A percentile compares a stretch with the other conserved stretches of the same genome.
Evolutionary conservation across 2,888 invertebrate species (phyloP).

Genomic region (Pyralis farinalis): DNA sequence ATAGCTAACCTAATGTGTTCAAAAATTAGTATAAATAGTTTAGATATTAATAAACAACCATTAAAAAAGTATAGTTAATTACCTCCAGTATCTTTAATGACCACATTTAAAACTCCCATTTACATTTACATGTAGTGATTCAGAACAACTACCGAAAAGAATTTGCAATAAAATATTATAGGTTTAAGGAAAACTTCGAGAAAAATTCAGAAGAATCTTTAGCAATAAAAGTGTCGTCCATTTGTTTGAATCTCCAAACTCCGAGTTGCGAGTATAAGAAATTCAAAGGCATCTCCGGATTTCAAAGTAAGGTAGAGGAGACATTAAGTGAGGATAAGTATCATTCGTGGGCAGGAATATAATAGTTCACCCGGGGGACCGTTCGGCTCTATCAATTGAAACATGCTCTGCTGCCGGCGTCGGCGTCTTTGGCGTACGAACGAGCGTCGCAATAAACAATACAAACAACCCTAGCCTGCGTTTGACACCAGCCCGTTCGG

Average conservation of each 20-base stretch:
- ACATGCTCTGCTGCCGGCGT: constrained; percentile 53
- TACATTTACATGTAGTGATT: too few relatives aligned
- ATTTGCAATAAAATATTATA: too few relatives aligned
- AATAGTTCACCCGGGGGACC: constrained; percentile 48
- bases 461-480: constrained; percentile 78
- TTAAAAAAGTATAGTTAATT: too few relatives aligned
- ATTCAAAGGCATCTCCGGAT: constrained; percentile 7
- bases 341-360: constrained; percentile 49
- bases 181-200: too few relatives aligned
- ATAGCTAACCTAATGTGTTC: too few relatives aligned
- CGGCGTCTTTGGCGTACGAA: constrained; percentile 68
- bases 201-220: too few relatives aligned
- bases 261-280: background rate
- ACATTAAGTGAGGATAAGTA: constrained; percentile 53
- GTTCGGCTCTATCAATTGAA: constrained; percentile 66
- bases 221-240: background rate
- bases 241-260: background rate
- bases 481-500: constrained; percentile 78
- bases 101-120: too few relatives aligned
- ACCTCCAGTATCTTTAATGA: too few relatives aligned
- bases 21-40: too few relatives aligned
- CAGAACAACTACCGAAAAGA: too few relatives aligned
- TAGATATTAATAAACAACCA: too few relatives aligned
- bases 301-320: constrained; percentile 36
- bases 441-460: constrained; percentile 77